phyloP scores from a whole-genome alignment of 2,888 invertebrate genomes.

The Latrodectus hesperus region DNA sequence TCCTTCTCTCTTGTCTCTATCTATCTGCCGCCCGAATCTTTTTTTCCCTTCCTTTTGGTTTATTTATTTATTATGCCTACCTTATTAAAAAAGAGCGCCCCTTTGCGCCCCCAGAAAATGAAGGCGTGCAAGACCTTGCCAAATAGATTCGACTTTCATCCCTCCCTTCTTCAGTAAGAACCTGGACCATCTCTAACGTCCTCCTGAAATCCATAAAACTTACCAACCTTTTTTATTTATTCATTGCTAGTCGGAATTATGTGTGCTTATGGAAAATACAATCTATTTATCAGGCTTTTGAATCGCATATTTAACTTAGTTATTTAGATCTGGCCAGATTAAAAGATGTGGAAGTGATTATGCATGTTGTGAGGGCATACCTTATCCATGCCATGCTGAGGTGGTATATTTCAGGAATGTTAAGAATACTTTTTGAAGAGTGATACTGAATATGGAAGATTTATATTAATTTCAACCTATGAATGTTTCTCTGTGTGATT shows the following conservation, averaged over 20 bases:
- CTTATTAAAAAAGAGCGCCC: conserved; percentile 57
- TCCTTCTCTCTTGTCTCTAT: conserved; percentile 16
- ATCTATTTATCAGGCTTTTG: conserved; percentile 5
- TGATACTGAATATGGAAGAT: too few species aligned
- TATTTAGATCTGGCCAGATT: background rate
- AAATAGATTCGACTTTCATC: conserved; percentile 1
- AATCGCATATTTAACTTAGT: conserved; percentile 2
- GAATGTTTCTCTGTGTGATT: too few species aligned
- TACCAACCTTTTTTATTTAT: background rate
- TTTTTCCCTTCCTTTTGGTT: background rate
- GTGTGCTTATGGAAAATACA: background rate
- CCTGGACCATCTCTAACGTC: background rate
- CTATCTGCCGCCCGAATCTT: conserved; percentile 45
- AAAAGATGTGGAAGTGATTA: too few species aligned
- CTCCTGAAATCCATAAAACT: background rate
- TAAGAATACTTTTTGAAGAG: too few species aligned
- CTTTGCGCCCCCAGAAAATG: conserved; percentile 27
- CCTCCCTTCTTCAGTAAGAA: background rate
- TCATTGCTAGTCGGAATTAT: background rate
- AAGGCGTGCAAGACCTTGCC: conserved; percentile 14
- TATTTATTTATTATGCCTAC: conserved; percentile 36
- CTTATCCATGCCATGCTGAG: too few species aligned
- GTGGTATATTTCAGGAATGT: too few species aligned
- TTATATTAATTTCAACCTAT: too few species aligned
- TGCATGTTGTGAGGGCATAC: too few species aligned